Percentiles rank a stretch among this genome's conserved stretches.
Evolutionary conservation across 2,797 vertebrate genomes (phyloP).

Genomic region (Rousettus madagascariensis): DNA sequence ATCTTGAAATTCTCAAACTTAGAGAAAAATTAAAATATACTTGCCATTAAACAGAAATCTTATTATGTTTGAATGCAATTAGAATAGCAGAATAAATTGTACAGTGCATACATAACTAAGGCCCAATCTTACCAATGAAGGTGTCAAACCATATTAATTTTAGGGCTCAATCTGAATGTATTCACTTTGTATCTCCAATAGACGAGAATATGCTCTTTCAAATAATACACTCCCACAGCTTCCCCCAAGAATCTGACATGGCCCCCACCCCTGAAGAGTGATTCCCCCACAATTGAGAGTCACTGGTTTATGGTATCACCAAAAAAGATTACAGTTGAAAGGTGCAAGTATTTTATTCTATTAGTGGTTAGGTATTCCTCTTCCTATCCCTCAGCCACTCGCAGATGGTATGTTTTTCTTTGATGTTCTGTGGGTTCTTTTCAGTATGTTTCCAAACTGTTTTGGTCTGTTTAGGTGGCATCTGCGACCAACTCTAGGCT

Average conservation of each 20-base stretch:
- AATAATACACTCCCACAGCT: neutral
- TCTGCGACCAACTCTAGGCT: neutral
- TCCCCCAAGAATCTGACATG: neutral
- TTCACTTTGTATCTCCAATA: neutral
- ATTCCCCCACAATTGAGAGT: neutral
- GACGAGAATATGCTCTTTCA: slow-evolving; percentile 4
- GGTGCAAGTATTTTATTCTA: slow-evolving; percentile 61
- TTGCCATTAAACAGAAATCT: slow-evolving; percentile 44
- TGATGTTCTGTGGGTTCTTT: neutral
- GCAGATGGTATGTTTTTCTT: slow-evolving; percentile 17
- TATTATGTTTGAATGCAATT: neutral
- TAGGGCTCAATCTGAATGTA: slow-evolving; percentile 15
- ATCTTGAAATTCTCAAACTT: slow-evolving; percentile 51
- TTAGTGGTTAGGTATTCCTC: slow-evolving; percentile 15
- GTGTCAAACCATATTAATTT: slow-evolving; percentile 37
- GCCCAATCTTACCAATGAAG: neutral
- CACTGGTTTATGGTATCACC: neutral
- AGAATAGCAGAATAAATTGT: slow-evolving; percentile 32
- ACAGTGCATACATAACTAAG: neutral
- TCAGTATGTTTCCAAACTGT: slow-evolving; percentile 8
- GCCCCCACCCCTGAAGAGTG: neutral
- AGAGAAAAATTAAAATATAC: slow-evolving; percentile 29
- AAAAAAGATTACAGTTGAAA: slow-evolving; percentile 46
- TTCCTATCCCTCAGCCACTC: neutral
- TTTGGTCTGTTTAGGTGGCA: neutral